Base-by-base conservation (phyloP, 2,888 invertebrate species). In the Dasypogon diadema region DNA sequence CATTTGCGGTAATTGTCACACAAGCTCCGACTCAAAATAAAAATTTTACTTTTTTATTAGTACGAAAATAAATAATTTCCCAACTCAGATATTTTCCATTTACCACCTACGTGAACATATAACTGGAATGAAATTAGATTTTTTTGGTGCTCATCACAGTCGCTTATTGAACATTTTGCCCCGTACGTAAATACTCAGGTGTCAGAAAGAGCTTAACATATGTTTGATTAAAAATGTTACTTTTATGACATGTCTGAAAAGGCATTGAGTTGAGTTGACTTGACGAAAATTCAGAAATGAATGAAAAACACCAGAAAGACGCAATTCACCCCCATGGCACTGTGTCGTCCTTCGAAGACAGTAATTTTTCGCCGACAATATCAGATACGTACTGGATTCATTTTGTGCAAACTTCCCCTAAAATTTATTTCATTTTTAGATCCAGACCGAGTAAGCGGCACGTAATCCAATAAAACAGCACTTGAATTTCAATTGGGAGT, bases 381-480 rank as follows among this genome's bases (percentile, higher is more conserved):
- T 42, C 42, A 42, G 42, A 42, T 42, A 42, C 42, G 2, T 12
- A 12, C n/a, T 21, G 60, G 37, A 60, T 60, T 60, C 60, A 60
- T 37, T 60, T 60, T 60, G 37, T 60, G 18, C n/a, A 37, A 60
- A 34, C 60, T 60, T 60, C 37, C 21, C 21, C 34, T 60, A 37
- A 37, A 60, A 37, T 60, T 60, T 60, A 60, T 60, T 60, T 60
- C 60, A 60, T 60, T 60, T 60, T 37, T 22, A 60, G 37, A 60
- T 34, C 12, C 37, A 60, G 37, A 60, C 37, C 42, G 37, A n/a
- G 37, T 37, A 34, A 60, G 37, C 18, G 16, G 60, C 60, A 60
- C 60, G 60, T 60, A 60, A 37, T 60, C 60, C 37, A 60, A 60
- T 60, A 60, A 60, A 60, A 60, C 60, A 22, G 60, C 60, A 60